Conservation (phyloP, 2,888 invertebrate genomes). For the Hydrotaea cyrtoneurina region DNA sequence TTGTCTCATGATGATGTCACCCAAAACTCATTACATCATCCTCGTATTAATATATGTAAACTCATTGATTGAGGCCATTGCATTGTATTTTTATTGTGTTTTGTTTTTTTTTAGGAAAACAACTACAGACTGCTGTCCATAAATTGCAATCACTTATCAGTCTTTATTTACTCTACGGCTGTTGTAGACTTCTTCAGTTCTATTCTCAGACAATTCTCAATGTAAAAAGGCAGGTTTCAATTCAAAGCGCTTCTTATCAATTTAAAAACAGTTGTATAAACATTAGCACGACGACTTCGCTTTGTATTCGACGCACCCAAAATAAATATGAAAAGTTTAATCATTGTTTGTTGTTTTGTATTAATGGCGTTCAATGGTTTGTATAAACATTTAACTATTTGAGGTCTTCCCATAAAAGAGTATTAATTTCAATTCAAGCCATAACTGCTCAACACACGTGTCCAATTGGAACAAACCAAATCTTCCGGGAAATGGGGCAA, state of each 20-base stretch:
- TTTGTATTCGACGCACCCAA: not conserved
- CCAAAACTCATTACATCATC: not conserved
- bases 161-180: not conserved
- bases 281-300: not conserved
- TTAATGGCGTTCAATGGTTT: conserved; percentile 28
- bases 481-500: conserved; percentile 62
- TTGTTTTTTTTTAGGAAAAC: too few relatives aligned
- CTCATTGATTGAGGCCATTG: not conserved
- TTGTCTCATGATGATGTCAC: too few relatives aligned
- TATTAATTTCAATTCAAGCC: not conserved
- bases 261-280: conserved; percentile 50
- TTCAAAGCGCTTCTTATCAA: conserved; percentile 21
- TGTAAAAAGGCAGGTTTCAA: not conserved
- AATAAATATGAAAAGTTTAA: conserved; percentile 23
- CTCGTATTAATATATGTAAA: not conserved
- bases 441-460: conserved; percentile 8
- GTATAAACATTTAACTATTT: not conserved
- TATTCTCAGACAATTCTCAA: not conserved
- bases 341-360: conserved; percentile 31
- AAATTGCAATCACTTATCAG: not conserved
- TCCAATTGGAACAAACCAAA: conserved; percentile 61
- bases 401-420: not conserved
- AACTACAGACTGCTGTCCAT: not conserved
- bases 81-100: not conserved
- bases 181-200: not conserved